A percentile compares a stretch with the other conserved stretches of the same genome.
These are phyloP conservation scores for Tryphoninae sp. DNA, from an alignment of 2,888 invertebrate species.

Conservation along the genomic window DNA sequence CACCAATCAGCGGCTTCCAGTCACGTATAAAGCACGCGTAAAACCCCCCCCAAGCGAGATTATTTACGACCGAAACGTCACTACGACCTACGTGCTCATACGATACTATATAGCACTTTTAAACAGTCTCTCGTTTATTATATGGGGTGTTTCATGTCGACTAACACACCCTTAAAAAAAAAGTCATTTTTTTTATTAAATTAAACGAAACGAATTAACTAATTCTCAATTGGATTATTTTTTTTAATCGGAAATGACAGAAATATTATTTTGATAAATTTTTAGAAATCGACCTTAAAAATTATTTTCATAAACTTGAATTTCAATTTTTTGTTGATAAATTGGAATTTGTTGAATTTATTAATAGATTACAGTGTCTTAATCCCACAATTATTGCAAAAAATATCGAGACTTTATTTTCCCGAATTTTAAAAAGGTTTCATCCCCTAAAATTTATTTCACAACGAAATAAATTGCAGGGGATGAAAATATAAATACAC, in stretches of 20 bases:
- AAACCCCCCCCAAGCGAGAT: constrained; percentile 72
- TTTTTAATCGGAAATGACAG: too few relatives aligned
- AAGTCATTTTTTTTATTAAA: constrained; percentile 14
- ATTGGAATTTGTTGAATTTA: too few relatives aligned
- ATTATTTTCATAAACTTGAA: too few relatives aligned
- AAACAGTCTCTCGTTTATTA: not conserved
- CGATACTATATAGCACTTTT: constrained; percentile 10
- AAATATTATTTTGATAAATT: too few relatives aligned
- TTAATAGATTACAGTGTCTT: too few relatives aligned
- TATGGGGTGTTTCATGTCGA: not conserved
- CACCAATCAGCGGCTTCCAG: constrained; percentile 76
- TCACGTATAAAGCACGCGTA: constrained; percentile 70
- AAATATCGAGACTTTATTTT: not conserved
- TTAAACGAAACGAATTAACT: constrained; percentile 4
- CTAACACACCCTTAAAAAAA: not conserved
- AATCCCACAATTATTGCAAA: not conserved
- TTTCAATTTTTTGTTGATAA: too few relatives aligned
- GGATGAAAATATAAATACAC: too few relatives aligned
- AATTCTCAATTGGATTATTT: too few relatives aligned
- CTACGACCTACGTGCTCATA: constrained; percentile 65
- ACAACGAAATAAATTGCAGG: constrained; percentile 41
- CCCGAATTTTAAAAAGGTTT: not conserved
- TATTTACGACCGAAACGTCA: constrained; percentile 74
- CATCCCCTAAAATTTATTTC: constrained; percentile 10
- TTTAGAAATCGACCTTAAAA: too few relatives aligned